A percentile compares a stretch with the other conserved stretches of the same genome.
Conservation (phyloP, 1,140 invertebrate species). For the Drosophila quadrilineata region DNA sequence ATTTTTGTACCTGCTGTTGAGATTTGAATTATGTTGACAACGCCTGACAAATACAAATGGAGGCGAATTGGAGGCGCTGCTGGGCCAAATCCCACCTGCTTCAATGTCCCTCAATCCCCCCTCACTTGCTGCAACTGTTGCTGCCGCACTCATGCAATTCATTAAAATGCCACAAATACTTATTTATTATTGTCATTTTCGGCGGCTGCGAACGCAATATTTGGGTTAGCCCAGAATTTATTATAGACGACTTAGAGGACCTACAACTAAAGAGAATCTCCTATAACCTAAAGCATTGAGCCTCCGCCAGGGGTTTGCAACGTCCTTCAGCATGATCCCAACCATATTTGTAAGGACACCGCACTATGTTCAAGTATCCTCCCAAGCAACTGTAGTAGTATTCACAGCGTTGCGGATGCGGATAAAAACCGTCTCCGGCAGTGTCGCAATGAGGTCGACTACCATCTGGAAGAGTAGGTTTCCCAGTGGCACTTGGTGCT, state of each 20-base stretch:
- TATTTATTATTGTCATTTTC: conserved; percentile 77
- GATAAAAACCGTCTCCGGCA: conserved; percentile 37
- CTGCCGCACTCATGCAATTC: conserved; percentile 55
- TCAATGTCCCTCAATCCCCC: not conserved
- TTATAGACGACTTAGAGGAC: conserved; percentile 12
- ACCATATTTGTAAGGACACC: conserved; percentile 59
- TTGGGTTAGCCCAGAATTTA: conserved; percentile 47
- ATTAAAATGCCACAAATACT: conserved; percentile 74
- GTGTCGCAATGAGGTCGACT: conserved; percentile 55
- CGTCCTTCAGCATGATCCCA: conserved; percentile 54
- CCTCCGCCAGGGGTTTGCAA: conserved; percentile 45
- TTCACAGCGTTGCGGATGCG: conserved; percentile 63
- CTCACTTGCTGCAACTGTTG: not conserved
- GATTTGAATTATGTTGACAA: conserved; percentile 73
- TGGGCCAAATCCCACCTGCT: conserved; percentile 12
- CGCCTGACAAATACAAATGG: conserved; percentile 76
- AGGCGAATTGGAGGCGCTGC: conserved; percentile 64
- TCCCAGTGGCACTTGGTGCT: not conserved
- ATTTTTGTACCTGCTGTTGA: conserved; percentile 63
- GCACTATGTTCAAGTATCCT: conserved; percentile 64
- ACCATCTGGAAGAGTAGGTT: not conserved
- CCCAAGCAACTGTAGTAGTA: conserved; percentile 64
- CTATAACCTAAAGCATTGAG: conserved; percentile 45
- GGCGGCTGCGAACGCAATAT: conserved; percentile 29
- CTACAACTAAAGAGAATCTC: conserved; percentile 1